Percentiles rank a stretch among this genome's conserved stretches.
Conservation (phyloP, 2,113 vertebrate species). For the Catharus fuscescens region DNA sequence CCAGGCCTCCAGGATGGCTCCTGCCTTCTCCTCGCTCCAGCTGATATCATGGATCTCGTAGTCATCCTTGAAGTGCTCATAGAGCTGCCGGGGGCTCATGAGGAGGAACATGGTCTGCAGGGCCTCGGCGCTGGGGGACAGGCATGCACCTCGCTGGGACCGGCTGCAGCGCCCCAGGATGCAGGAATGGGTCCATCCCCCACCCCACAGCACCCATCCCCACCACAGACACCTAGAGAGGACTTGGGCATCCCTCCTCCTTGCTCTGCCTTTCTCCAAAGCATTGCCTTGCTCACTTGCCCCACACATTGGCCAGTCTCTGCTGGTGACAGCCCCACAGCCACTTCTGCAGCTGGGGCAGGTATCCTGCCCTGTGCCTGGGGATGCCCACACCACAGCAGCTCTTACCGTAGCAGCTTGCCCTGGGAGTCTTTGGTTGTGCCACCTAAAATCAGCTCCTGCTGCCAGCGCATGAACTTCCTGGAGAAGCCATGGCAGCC, state of each 20-base stretch:
- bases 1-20: conserved; percentile 93
- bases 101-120: conserved; percentile 97
- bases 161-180: not conserved
- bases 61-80: conserved; percentile 96
- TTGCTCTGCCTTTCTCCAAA: not conserved
- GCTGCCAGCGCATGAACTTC: conserved; percentile 99
- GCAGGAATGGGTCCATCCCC: not conserved
- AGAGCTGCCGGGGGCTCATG: conserved; percentile 97
- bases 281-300: not conserved
- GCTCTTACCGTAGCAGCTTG: conserved; percentile 85
- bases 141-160: not conserved
- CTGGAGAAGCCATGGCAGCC: conserved; percentile 97
- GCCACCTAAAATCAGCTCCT: conserved; percentile 94
- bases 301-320: not conserved
- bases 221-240: not conserved
- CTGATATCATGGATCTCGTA: conserved; percentile 98
- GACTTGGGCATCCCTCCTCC: not conserved
- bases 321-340: not conserved
- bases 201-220: not conserved
- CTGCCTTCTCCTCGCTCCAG: conserved; percentile 95
- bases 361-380: not conserved
- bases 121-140: conserved; percentile 87
- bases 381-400: rapidly evolving
- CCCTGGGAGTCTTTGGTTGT: conserved; percentile 85
- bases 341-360: not conserved